Evolutionary conservation across 2,888 invertebrate genomes (phyloP).

Genomic region (Sinohyriopsis cumingii): DNA sequence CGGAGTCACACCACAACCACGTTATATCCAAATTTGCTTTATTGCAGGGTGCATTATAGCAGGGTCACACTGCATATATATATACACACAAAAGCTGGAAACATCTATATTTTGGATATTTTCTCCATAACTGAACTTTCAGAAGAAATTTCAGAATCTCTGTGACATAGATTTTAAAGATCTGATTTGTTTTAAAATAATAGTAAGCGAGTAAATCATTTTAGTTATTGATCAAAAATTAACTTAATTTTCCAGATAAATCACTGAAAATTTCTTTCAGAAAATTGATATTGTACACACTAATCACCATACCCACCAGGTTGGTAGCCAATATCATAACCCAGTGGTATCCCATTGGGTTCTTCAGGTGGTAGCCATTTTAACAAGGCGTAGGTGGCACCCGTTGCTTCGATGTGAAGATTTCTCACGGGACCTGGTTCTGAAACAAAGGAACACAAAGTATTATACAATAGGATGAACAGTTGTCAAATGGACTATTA

Average conservation of each 20-base stretch:
- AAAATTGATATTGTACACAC: too few species aligned
- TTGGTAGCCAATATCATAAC: conserved; percentile 94
- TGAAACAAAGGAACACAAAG: conserved; percentile 29
- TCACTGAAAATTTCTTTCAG: too few species aligned
- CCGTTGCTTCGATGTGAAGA: conserved; percentile 53
- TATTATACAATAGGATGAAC: neutral
- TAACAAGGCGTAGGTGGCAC: conserved; percentile 76
- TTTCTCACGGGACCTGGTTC: conserved; percentile 59
- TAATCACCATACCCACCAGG: conserved; percentile 71
- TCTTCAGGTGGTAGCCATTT: conserved; percentile 92
- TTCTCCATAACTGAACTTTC: too few species aligned
- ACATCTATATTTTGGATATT: too few species aligned
- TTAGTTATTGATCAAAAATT: neutral
- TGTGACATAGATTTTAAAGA: neutral
- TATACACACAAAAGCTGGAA: too few species aligned
- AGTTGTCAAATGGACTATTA: too few species aligned
- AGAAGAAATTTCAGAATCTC: too few species aligned
- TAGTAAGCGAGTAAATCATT: neutral
- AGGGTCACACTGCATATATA: too few species aligned
- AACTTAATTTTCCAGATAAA: neutral
- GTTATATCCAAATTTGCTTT: too few species aligned
- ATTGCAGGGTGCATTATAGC: too few species aligned
- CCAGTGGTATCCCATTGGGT: conserved; percentile 93
- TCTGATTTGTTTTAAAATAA: conserved; percentile 3
- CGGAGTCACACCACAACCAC: too few species aligned